Conservation (phyloP, 2,797 vertebrate species). For the Cephalopachus bancanus region DNA sequence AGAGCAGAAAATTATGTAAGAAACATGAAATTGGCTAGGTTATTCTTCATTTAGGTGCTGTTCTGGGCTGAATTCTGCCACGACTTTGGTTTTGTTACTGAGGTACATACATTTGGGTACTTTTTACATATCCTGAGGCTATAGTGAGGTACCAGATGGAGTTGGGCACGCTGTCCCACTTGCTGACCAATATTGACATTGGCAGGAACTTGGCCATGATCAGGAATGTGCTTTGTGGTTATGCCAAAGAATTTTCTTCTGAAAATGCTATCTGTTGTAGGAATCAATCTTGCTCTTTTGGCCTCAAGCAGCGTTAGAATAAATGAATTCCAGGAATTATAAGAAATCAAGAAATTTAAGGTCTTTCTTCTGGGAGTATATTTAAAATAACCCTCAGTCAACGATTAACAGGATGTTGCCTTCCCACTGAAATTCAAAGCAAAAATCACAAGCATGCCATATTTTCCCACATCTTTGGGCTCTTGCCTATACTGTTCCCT, state of each 20-base stretch:
- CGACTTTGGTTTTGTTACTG: not conserved
- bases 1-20: not conserved
- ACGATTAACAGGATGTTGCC: not conserved
- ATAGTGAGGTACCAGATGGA: not conserved
- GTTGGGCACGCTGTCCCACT: not conserved
- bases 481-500: not conserved
- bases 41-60: not conserved
- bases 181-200: not conserved
- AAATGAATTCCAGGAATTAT: constrained; percentile 67
- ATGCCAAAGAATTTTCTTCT: not conserved
- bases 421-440: constrained; percentile 37
- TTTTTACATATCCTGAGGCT: not conserved
- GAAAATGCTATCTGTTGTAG: constrained; percentile 24
- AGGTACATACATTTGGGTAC: not conserved
- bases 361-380: not conserved
- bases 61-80: constrained; percentile 1
- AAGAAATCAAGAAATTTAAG: constrained; percentile 22
- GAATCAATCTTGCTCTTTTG: constrained; percentile 24
- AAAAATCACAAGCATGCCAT: not conserved
- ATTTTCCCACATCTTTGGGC: not conserved
- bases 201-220: not conserved
- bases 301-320: not conserved
- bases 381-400: constrained; percentile 61
- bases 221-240: not conserved
- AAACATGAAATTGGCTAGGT: not conserved